Conservation (phyloP, 1,140 invertebrate genomes). For the Ceratina calcarata region DNA sequence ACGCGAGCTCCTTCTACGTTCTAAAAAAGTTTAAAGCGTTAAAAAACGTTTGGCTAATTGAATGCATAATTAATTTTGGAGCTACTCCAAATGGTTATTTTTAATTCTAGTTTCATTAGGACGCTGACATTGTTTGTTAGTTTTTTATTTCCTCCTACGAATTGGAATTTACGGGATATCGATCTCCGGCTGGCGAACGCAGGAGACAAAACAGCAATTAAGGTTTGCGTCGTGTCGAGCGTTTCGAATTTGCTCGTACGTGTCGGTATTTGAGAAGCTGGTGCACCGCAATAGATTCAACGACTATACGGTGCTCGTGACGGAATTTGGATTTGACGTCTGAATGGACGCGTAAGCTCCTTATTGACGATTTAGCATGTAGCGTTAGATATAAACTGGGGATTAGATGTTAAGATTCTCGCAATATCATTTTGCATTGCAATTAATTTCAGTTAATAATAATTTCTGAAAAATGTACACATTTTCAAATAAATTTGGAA, state of each 20-base stretch:
- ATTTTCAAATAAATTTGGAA: no score
- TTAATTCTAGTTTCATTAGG: no score
- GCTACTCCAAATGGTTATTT: no score
- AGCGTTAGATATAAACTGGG: no score
- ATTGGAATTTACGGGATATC: neutral
- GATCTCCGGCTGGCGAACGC: neutral
- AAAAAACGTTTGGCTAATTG: neutral
- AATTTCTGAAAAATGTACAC: neutral
- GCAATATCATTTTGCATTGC: no score
- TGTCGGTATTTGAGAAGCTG: neutral
- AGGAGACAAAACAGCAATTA: neutral
- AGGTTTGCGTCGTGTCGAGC: neutral
- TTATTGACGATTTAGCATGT: neutral
- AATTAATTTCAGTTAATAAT: neutral
- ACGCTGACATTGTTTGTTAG: neutral
- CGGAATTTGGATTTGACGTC: neutral
- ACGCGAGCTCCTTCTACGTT: no score
- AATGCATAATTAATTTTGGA: no score
- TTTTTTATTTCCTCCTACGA: neutral
- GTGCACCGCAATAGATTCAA: neutral
- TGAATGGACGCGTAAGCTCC: neutral
- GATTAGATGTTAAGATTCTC: neutral
- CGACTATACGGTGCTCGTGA: neutral
- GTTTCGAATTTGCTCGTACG: constrained; percentile 5
- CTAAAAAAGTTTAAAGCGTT: neutral